Conservation (phyloP, 2,888 invertebrate species). For the Embidobia sp. region DNA sequence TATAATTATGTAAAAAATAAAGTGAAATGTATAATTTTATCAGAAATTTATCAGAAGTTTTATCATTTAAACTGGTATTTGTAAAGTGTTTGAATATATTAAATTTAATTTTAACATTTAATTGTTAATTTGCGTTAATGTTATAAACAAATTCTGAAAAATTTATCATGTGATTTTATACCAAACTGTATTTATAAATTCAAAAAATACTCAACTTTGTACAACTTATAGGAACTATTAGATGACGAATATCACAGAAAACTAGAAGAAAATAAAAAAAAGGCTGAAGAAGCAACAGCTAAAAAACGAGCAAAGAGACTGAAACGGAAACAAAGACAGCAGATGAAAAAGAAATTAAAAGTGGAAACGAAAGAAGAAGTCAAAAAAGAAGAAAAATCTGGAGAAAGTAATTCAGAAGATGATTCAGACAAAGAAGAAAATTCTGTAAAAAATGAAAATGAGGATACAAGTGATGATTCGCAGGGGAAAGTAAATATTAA, state of each 20-base stretch:
- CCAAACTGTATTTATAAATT: no score
- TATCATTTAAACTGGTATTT: no score
- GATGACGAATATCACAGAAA: constrained; percentile 92
- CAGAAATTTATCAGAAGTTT: no score
- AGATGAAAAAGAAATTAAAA: constrained; percentile 74
- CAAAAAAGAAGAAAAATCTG: constrained; percentile 76
- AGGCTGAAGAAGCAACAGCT: constrained; percentile 91
- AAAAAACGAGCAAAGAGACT: constrained; percentile 95
- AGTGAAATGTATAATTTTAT: no score
- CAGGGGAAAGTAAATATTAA: neutral
- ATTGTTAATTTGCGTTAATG: no score
- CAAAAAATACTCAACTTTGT: no score
- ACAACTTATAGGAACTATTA: constrained; percentile 86
- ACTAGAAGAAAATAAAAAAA: constrained; percentile 87
- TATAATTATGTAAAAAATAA: neutral
- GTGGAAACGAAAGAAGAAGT: constrained; percentile 41
- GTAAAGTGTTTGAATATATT: no score
- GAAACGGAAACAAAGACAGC: constrained; percentile 87
- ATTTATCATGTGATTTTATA: no score
- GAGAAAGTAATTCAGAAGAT: constrained; percentile 39
- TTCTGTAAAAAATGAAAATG: neutral
- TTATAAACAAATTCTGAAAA: no score
- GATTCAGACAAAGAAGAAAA: neutral
- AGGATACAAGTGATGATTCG: neutral
- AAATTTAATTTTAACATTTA: no score